These are phyloP conservation scores for Mycteria americana DNA, from an alignment of 2,797 vertebrate species.

Conservation along the genomic window DNA sequence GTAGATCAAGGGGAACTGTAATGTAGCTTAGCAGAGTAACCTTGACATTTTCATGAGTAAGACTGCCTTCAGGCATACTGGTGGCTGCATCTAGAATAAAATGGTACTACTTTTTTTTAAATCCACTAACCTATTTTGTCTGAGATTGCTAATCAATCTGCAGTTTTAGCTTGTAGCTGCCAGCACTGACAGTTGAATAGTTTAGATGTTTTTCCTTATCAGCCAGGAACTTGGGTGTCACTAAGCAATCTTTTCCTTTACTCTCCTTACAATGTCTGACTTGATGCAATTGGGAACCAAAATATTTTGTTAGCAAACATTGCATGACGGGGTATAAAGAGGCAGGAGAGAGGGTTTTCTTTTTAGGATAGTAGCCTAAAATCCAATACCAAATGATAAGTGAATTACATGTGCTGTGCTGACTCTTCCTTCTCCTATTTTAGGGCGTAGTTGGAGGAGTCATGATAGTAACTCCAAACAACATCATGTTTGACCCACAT, in stretches of 20 bases:
- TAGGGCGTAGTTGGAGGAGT: slow-evolving; percentile 97
- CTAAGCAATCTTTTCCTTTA: not conserved
- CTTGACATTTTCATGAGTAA: not conserved
- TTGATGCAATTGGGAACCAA: not conserved
- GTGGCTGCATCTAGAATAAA: not conserved
- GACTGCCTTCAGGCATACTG: not conserved
- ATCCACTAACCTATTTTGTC: not conserved
- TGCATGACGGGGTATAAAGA: not conserved
- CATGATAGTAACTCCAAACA: slow-evolving; percentile 99
- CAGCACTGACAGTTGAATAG: not conserved
- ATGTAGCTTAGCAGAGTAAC: not conserved
- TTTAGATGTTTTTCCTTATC: not conserved
- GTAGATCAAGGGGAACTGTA: not conserved
- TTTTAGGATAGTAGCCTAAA: not conserved
- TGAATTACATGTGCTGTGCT: not conserved
- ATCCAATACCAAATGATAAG: not conserved
- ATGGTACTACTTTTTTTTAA: not conserved
- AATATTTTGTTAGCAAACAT: not conserved
- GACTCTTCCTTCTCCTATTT: slow-evolving; percentile 22
- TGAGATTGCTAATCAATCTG: not conserved
- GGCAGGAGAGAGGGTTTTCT: not conserved
- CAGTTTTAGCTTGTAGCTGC: not conserved
- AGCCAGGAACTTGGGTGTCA: not conserved
- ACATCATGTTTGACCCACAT: slow-evolving; percentile 99
- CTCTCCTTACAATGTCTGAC: not conserved